Evolutionary conservation across 2,888 invertebrate genomes (phyloP), one percentile per base, ranked within the genome.

Genomic region (Synergus gifuensis): DNA sequence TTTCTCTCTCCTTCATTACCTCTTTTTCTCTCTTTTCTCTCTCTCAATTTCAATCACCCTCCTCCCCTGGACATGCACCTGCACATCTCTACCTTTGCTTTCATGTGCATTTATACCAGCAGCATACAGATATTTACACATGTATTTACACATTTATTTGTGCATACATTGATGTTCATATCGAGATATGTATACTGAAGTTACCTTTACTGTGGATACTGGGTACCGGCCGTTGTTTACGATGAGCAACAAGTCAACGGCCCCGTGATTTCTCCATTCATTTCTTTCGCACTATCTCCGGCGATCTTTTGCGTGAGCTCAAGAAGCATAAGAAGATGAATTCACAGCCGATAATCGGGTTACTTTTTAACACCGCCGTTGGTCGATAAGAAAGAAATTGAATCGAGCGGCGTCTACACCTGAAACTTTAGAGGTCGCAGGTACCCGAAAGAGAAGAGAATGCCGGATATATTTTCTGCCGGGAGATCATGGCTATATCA

Each of bases 261-360:
- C 85, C 85, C 79, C 85, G 78, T 83, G 82, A 83, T 85, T 86
- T 85, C 85, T 82, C 83, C 83, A 84, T 86, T 83, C 85, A 85
- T 84, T 82, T 84, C 79, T 67, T 82, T 81, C 78, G 77, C 79
- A 44, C 67, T 77, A 79, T 83, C 79, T 76, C 76, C 63, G 66
- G 18, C 79, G 80, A 82, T 84, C 83, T 83, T 80, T 46, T 18
- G 67, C 18, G 67, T 14, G 22, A 44, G 44, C 67, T 22, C 44
- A 76, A 67, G 78, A 78, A 67, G 78, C 49, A 73, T 18, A 77
- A 16, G 28, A 44, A 36, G n/a, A 66, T n/a, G 40, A 40, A 54
- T 62, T 28, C 76, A 58, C 63, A 46, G 58, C 49, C 54, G 73
- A 77, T 77, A 73, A 79, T 73, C 73, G 66, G 77, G 78, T 81